Base-by-base conservation (phyloP, 2,888 invertebrate species). In the Trissoscelio sp. region DNA sequence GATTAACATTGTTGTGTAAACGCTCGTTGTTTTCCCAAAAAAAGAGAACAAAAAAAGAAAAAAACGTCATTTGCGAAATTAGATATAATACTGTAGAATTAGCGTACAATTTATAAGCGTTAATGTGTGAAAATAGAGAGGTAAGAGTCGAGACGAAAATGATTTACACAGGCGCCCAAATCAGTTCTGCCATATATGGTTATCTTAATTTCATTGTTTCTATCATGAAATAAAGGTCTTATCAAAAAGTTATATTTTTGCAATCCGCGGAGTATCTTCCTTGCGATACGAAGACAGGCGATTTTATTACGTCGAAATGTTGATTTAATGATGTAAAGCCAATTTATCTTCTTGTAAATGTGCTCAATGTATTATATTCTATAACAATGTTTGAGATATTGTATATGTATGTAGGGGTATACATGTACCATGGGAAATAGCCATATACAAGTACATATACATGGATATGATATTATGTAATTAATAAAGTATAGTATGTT, bases 301-400 rank as follows among this genome's bases (percentile, higher is more conserved):
- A 20, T 64, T 64, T 12, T 51, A 7, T 66, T 22, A n/a, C 11
- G 12, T 22, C 20, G 14, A 58, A 22, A 34, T 31, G 28, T 42
- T 53, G 39, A 28, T 67, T 67, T 57, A 28, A 44, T 18, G 14
- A 60, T 9, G 48, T 28, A 20, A 74, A 51, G 78, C 80, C 70
- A 82, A 64, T 60, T 66, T 55, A 70, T 67, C 57, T 77, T 79
- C 79, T 83, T 79, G 67, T 83, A 79, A 85, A 84, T 85, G 83
- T 86, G 86, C 86, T 86, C 86, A 86, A 86, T 85, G 85, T 84
- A 84, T 75, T 74, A 62, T 84, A 83, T 75, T 84, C 55, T 74
- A 69, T 73, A 79, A 84, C 69, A 82, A 78, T 86, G 85, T 86
- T 83, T 81, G 81, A 64, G 74, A 24, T 60, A 84, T 84, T 84